Percentiles rank a stretch among this genome's conserved stretches.
phyloP scores from a whole-genome alignment of 2,888 invertebrate genomes.

The Cheilosia grossa region DNA sequence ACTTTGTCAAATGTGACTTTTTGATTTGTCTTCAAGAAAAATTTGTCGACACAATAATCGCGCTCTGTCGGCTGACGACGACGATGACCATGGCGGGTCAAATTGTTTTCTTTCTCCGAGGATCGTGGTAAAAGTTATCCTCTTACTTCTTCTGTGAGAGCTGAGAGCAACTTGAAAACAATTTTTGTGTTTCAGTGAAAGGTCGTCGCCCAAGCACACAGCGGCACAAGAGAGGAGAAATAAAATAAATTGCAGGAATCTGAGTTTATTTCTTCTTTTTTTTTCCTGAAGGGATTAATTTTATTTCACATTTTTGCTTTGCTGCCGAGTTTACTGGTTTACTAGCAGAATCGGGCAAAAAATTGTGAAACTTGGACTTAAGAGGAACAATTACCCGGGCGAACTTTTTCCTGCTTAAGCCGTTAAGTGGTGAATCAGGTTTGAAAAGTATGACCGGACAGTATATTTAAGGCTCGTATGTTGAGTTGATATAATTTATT shows the following conservation, averaged over 20 bases:
- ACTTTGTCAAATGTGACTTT: neutral
- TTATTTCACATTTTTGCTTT: conserved; percentile 1
- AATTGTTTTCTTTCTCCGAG: neutral
- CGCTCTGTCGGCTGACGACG: neutral
- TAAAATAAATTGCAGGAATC: neutral
- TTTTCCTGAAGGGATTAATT: neutral
- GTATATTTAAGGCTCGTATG: neutral
- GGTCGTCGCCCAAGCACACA: neutral
- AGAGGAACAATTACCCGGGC: neutral
- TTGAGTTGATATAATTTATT: neutral
- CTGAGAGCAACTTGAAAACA: neutral
- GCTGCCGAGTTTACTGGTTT: neutral
- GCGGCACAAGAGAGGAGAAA: neutral
- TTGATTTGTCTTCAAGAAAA: neutral
- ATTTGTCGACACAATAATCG: conserved; percentile 1
- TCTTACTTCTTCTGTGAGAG: no score
- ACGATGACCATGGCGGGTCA: neutral
- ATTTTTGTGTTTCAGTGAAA: neutral
- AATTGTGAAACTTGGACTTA: neutral
- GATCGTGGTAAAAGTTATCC: neutral
- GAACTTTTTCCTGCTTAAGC: neutral
- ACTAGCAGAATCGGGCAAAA: neutral
- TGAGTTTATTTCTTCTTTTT: neutral
- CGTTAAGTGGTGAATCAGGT: conserved; percentile 6
- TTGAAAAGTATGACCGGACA: neutral